Evolutionary conservation across 2,113 vertebrate genomes (phyloP), one percentile per base, ranked within the genome.

Genomic region (Poeciliopsis prolifica): DNA sequence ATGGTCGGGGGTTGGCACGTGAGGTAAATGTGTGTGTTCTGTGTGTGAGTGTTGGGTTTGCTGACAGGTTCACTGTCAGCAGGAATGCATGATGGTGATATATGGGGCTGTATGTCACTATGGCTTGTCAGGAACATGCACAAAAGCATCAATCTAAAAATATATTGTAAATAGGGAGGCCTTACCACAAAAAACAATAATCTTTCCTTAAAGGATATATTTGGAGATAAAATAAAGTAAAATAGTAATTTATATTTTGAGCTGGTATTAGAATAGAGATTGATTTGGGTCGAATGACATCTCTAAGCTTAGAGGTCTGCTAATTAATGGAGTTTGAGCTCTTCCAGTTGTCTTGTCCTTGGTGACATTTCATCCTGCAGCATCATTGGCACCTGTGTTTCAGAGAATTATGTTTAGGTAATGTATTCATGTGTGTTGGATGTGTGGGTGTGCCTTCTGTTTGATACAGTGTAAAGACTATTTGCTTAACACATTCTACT

Each of bases 31-130:
- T 54, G 61, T 48, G 63, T 37, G 35, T 37, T 73, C 61, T 33
- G 65, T 54, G 70, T 61, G 68, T 44, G 69, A 12, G 48, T 74
- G 73, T 68, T 63, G 48, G 63, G 79, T 77, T 81, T 31, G 70
- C 82, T 88, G 87, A 89, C 80, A 88, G 85, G 80, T 87, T 87
- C 83, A 76, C 82, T 86, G 88, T 91, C 90, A 89, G 84, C 83
- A 86, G 70, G 83, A 87, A 90, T 90, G 78, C 17, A n/a, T 66
- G 70, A 79, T 79, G 75, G 68, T 78, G 84, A 91, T 85, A 77
- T 90, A 87, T 86, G 70, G 35, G 28, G 26, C 70, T 68, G 77
- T 88, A 89, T 78, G 86, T 91, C 83, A 87, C 61, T 71, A 78
- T 61, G 64, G 37, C 51, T 77, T 71, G 42, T 65, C 87, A 83